Percentiles rank a stretch among this genome's conserved stretches.
phyloP scores from a whole-genome alignment of 1,140 invertebrate genomes.

The Prorops nasuta region DNA sequence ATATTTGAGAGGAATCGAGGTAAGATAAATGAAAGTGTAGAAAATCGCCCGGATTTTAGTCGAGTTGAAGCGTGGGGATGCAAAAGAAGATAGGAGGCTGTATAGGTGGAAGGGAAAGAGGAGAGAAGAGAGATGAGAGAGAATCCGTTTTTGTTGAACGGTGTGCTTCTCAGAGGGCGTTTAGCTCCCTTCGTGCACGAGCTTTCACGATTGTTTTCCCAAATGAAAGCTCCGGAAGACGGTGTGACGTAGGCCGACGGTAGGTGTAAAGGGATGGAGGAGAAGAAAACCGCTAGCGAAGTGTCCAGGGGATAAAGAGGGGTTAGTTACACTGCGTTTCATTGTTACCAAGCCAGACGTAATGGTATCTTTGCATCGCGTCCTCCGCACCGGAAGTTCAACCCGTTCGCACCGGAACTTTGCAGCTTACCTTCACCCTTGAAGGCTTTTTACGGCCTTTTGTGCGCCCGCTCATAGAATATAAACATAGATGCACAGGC shows the following conservation, averaged over 20 bases:
- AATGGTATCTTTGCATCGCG: background rate
- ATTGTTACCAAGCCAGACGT: slow-evolving; percentile 18
- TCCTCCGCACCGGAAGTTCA: slow-evolving; percentile 15
- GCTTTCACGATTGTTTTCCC: slow-evolving; percentile 32
- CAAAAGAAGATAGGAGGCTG: no score
- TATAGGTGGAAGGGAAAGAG: no score
- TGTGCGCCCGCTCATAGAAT: slow-evolving; percentile 7
- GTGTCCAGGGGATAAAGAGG: slow-evolving; percentile 2
- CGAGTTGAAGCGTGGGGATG: no score
- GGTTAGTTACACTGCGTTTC: slow-evolving; percentile 29
- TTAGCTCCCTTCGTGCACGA: slow-evolving; percentile 15
- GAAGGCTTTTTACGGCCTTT: slow-evolving; percentile 22
- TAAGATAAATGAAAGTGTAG: no score
- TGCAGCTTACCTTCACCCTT: slow-evolving; percentile 18
- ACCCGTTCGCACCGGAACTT: slow-evolving; percentile 20
- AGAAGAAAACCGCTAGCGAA: background rate
- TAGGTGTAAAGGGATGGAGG: background rate
- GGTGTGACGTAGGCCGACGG: background rate
- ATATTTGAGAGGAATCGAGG: no score
- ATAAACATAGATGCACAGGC: slow-evolving; percentile 4
- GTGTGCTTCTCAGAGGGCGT: no score
- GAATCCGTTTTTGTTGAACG: no score
- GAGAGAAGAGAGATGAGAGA: no score
- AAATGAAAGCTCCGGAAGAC: slow-evolving; percentile 29
- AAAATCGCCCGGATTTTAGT: no score